Percentiles rank a stretch among this genome's conserved stretches.
Conservation (phyloP, 2,888 invertebrate species). For the Zootermopsis nevadensis region DNA sequence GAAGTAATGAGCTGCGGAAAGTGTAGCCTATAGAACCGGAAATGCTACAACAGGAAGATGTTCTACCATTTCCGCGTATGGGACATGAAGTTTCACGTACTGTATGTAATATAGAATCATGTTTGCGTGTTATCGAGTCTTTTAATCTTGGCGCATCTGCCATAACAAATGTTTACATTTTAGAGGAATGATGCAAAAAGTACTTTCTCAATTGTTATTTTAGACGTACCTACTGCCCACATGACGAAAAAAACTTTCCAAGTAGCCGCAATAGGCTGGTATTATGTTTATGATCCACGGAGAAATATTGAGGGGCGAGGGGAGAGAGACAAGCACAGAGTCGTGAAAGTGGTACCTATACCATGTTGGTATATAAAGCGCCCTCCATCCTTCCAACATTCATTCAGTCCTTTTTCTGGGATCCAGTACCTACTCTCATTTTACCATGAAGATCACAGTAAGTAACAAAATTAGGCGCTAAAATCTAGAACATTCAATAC, state of each 20-base stretch:
- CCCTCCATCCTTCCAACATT: neutral
- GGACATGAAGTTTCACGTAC: neutral
- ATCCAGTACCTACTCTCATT: neutral
- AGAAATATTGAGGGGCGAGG: neutral
- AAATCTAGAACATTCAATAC: too few relatives aligned
- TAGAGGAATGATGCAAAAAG: constrained; percentile 12
- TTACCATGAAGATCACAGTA: constrained; percentile 6
- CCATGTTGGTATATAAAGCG: constrained; percentile 5
- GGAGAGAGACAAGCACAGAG: neutral
- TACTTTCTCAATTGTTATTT: constrained; percentile 32
- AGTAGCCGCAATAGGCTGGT: neutral
- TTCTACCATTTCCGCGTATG: neutral
- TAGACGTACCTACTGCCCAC: neutral
- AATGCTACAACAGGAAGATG: neutral
- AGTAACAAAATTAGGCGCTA: neutral
- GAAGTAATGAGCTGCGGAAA: neutral
- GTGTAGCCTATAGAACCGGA: neutral
- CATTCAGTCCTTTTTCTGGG: neutral
- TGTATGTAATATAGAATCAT: neutral
- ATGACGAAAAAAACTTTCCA: constrained; percentile 1
- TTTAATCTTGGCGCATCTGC: neutral
- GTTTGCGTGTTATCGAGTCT: neutral
- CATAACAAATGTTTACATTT: constrained; percentile 26
- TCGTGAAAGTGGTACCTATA: neutral
- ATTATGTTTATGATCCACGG: constrained; percentile 10